Evolutionary conservation across 2,888 invertebrate genomes (phyloP), one percentile per base, ranked within the genome.

Genomic region (Drosophila nr. perissopoda): DNA sequence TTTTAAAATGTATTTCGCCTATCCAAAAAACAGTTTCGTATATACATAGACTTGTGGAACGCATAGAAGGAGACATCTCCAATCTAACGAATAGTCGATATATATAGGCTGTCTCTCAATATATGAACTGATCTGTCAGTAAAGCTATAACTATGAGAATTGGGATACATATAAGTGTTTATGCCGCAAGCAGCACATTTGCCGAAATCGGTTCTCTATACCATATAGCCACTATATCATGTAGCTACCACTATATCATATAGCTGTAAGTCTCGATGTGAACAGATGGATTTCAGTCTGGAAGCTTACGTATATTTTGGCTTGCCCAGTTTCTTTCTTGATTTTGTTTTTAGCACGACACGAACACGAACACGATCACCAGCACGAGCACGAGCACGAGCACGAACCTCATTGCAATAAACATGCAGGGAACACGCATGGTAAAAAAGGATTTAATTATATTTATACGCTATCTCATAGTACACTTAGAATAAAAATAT

Each of bases 331-430:
- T 45, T 16, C 1, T 25, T 25, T 25, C 4, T 13, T 21, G 16
- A 5, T 34, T 52, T 53, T 34, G 21, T 36, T 54, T 38, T 25
- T 38, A 54, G 54, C 36, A 27, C 27, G 27, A 27, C 36, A 54
- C 34, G 25, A 36, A 1, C 29, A 29, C 29, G 29, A 31, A 10
- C 25, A 54, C 25, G 8, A 54, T 2, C 21, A 45, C 25, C 4
- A 54, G 54, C 36, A 45, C 25, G 7, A 54, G 36, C 36, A 36
- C 25, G 25, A 36, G 11, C 25, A 36, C n/a, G 31, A 31, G 29
- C 51, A 52, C 54, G 36, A 54, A 27, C 18, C 18, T 36, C 36
- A 53, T 34, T 18, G 25, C 25, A n/a, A 52, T n/a, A n/a, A 31
- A 1, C 13, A 31, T 13, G 11, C 31, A 34, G 16, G 53, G 25